Evolutionary conservation across 1,140 invertebrate genomes (phyloP).

Genomic region (Linepithema humile): DNA sequence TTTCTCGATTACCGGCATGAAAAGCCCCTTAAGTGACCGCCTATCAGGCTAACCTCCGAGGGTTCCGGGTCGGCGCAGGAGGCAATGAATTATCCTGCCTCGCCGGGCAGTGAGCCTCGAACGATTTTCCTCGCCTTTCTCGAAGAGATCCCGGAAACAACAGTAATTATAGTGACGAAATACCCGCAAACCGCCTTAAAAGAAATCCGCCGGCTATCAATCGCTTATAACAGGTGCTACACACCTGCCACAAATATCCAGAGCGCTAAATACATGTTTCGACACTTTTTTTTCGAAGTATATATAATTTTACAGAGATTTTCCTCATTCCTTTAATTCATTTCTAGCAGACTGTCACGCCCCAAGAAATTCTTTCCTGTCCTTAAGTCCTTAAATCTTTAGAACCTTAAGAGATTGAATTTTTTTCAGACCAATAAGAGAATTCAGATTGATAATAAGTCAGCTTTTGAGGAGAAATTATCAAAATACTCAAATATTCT

Average conservation of each 20-base stretch:
- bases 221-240: constrained; percentile 50
- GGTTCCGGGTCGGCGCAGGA: constrained; percentile 46
- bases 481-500: neutral
- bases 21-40: constrained; percentile 69
- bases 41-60: constrained; percentile 54
- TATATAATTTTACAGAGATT: constrained; percentile 16
- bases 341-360: neutral
- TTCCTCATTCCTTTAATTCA: constrained; percentile 19
- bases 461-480: too few relatives aligned
- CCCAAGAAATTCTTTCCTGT: neutral
- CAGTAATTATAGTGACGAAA: constrained; percentile 67
- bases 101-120: constrained; percentile 17
- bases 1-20: constrained; percentile 75
- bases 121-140: constrained; percentile 55
- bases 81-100: constrained; percentile 49
- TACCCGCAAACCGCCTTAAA: constrained; percentile 22
- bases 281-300: neutral
- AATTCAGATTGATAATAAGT: too few relatives aligned
- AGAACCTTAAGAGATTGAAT: neutral
- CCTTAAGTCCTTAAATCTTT: neutral
- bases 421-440: neutral
- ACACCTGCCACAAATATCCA: constrained; percentile 5
- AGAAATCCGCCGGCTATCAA: constrained; percentile 35
- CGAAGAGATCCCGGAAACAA: constrained; percentile 41
- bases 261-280: constrained; percentile 23